Percentiles rank a stretch among this genome's conserved stretches.
Evolutionary conservation across 2,888 invertebrate species (phyloP).

Genomic region (Leptarthrus brevirostris): DNA sequence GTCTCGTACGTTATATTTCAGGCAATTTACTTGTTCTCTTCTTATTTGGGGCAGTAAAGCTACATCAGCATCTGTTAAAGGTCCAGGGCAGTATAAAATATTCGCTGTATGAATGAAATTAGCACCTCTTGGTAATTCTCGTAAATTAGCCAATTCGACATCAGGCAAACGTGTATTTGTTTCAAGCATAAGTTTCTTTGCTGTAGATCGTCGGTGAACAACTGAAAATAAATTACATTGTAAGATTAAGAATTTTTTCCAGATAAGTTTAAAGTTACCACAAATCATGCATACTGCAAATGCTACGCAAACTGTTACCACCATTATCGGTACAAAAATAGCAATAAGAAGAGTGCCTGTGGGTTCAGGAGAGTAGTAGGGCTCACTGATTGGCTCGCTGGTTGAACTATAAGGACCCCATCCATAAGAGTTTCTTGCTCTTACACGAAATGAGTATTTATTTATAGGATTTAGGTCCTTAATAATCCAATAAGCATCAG

Average conservation of each 20-base stretch:
- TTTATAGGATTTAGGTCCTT: slow-evolving; percentile 72
- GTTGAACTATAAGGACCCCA: slow-evolving; percentile 82
- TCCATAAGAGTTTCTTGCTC: slow-evolving; percentile 83
- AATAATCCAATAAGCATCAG: slow-evolving; percentile 85
- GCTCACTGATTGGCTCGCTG: slow-evolving; percentile 70
- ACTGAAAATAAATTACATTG: slow-evolving; percentile 68
- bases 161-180: slow-evolving; percentile 74
- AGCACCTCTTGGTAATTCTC: slow-evolving; percentile 79
- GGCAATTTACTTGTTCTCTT: slow-evolving; percentile 74
- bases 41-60: slow-evolving; percentile 86
- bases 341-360: slow-evolving; percentile 71
- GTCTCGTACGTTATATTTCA: no score
- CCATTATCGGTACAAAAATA: slow-evolving; percentile 72
- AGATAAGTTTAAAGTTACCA: slow-evolving; percentile 57
- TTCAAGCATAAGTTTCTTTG: slow-evolving; percentile 76
- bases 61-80: slow-evolving; percentile 81
- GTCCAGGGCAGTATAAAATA: slow-evolving; percentile 78
- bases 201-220: slow-evolving; percentile 73
- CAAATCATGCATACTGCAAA: slow-evolving; percentile 61
- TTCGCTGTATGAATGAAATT: slow-evolving; percentile 86
- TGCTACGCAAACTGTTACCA: slow-evolving; percentile 63
- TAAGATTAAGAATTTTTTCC: no score
- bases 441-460: slow-evolving; percentile 79
- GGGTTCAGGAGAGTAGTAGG: slow-evolving; percentile 62
- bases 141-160: slow-evolving; percentile 85